Conservation (phyloP, 2,888 invertebrate species). For the Hemaris fuciformis region DNA sequence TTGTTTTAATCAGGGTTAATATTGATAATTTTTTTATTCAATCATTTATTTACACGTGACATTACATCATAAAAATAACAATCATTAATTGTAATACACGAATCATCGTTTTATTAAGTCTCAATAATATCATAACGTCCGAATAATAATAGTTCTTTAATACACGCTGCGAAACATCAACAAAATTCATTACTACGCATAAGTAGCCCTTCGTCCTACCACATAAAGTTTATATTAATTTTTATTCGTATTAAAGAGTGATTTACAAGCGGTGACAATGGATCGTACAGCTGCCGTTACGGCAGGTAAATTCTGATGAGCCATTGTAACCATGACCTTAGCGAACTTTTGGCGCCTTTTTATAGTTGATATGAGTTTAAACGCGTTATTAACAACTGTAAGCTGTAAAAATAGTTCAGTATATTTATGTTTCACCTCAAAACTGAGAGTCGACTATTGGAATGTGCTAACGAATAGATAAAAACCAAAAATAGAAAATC, state of each 20-base stretch:
- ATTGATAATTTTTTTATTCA: background rate
- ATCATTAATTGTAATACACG: slow-evolving; percentile 18
- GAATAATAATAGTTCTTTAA: slow-evolving; percentile 50
- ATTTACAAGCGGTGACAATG: slow-evolving; percentile 41
- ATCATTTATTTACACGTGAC: background rate
- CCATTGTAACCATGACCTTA: slow-evolving; percentile 31
- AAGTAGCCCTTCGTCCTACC: slow-evolving; percentile 16
- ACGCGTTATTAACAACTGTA: background rate
- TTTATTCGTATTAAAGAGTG: slow-evolving; percentile 29
- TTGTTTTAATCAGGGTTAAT: background rate
- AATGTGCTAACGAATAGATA: background rate
- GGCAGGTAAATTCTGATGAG: slow-evolving; percentile 26
- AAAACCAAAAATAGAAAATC: background rate
- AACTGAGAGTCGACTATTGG: background rate
- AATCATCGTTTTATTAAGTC: slow-evolving; percentile 40
- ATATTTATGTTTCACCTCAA: slow-evolving; percentile 5
- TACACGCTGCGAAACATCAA: slow-evolving; percentile 10
- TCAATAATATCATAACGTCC: slow-evolving; percentile 52
- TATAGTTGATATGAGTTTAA: slow-evolving; percentile 11
- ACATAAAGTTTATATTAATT: slow-evolving; percentile 31
- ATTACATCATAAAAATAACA: slow-evolving; percentile 8
- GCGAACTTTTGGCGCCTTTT: slow-evolving; percentile 33
- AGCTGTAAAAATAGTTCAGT: background rate
- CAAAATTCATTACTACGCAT: background rate
- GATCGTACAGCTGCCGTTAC: slow-evolving; percentile 60